phyloP scores from a whole-genome alignment of 2,113 vertebrate genomes.

The Oriolus oriolus region DNA sequence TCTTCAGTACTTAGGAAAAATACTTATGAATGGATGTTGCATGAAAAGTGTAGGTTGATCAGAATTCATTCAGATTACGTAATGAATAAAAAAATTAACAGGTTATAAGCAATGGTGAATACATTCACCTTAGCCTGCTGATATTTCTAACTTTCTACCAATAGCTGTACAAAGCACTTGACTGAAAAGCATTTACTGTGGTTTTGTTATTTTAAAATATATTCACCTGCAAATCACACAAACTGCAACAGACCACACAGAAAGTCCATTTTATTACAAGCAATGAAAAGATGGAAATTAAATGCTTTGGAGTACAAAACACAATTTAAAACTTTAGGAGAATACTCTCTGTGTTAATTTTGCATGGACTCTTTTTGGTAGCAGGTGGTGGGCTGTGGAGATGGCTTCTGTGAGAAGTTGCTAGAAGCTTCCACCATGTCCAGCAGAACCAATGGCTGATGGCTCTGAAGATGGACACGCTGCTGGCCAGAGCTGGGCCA shows the following conservation, averaged over 20 bases:
- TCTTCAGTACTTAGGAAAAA: not conserved
- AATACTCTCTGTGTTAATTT: not conserved
- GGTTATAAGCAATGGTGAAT: not conserved
- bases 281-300: not conserved
- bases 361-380: not conserved
- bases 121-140: not conserved
- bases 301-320: not conserved
- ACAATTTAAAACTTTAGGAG: not conserved
- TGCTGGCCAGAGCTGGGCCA: not conserved
- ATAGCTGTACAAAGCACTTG: not conserved
- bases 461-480: not conserved
- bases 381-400: rapidly evolving
- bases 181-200: not conserved
- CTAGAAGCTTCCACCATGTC: not conserved
- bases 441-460: rapidly evolving
- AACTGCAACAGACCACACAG: not conserved
- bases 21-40: not conserved
- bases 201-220: not conserved
- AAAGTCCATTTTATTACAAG: not conserved
- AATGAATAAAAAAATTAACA: not conserved
- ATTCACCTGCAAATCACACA: not conserved
- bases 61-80: not conserved
- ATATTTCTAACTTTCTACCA: not conserved
- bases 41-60: not conserved
- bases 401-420: not conserved